Conservation (phyloP, 2,113 vertebrate species). For the Brienomyrus brachyistius region DNA sequence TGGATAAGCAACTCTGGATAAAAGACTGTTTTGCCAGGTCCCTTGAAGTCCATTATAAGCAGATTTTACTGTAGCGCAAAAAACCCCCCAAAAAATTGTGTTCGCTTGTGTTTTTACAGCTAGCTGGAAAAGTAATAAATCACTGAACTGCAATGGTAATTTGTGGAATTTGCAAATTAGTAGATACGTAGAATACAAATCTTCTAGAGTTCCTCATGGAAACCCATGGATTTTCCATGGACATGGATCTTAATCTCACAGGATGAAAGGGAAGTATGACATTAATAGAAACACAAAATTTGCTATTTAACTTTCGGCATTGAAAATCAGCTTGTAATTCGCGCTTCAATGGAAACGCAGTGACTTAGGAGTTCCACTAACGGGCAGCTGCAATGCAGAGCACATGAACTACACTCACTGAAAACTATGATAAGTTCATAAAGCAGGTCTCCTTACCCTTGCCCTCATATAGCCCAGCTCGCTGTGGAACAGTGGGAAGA, state of each 20-base stretch:
- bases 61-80: not conserved
- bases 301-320: not conserved
- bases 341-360: not conserved
- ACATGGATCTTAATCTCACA: not conserved
- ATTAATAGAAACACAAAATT: not conserved
- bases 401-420: not conserved
- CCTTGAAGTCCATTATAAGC: too few relatives aligned
- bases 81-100: not conserved
- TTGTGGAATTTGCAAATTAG: not conserved
- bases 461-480: constrained; percentile 97
- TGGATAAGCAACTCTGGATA: too few relatives aligned
- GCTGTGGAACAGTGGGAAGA: constrained; percentile 93
- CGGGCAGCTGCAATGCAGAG: not conserved
- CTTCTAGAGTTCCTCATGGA: not conserved
- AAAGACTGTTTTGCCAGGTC: too few relatives aligned
- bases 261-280: not conserved
- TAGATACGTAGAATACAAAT: not conserved
- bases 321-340: not conserved
- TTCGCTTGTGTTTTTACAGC: not conserved
- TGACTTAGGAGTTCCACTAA: not conserved
- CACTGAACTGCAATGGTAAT: not conserved
- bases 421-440: not conserved
- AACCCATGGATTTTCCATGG: too few relatives aligned
- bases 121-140: not conserved
- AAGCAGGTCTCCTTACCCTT: constrained; percentile 65